Conservation (phyloP, 1,140 invertebrate genomes). For the Panagrolaimus sp. region DNA sequence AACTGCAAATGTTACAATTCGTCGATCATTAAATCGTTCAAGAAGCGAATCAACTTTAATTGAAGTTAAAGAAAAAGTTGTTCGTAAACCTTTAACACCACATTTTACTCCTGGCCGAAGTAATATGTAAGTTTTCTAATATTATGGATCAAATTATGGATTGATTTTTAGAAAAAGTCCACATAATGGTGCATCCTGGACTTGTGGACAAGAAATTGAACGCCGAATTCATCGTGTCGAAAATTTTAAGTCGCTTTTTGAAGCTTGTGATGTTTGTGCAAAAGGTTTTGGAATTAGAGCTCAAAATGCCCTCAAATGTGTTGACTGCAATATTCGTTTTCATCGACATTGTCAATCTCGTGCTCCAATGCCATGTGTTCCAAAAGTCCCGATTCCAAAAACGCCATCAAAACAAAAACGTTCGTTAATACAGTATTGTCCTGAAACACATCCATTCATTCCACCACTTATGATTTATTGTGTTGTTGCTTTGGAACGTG, state of each 20-base stretch:
- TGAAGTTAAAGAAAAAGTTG: background rate
- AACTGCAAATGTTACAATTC: background rate
- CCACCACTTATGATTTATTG: constrained; percentile 87
- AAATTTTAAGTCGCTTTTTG: background rate
- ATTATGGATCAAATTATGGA: background rate
- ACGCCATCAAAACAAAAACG: constrained; percentile 29
- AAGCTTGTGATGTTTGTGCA: background rate
- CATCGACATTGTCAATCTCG: constrained; percentile 28
- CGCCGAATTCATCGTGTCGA: background rate
- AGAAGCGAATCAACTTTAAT: background rate
- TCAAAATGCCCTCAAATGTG: background rate
- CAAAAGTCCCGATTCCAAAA: constrained; percentile 16
- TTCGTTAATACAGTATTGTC: constrained; percentile 59
- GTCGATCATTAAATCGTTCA: background rate
- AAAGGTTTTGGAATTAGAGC: background rate
- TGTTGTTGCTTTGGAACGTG: constrained; percentile 81
- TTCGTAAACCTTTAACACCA: background rate
- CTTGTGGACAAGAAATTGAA: constrained; percentile 1
- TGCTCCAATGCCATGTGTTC: constrained; percentile 40
- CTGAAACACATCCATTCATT: constrained; percentile 77
- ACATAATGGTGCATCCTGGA: background rate
- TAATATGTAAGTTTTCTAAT: constrained; percentile 2
- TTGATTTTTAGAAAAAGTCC: constrained; percentile 1
- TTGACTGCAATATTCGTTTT: constrained; percentile 32
- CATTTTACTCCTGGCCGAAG: background rate